Base-by-base conservation (phyloP, 2,113 vertebrate genomes). In the Phasianus colchicus region DNA sequence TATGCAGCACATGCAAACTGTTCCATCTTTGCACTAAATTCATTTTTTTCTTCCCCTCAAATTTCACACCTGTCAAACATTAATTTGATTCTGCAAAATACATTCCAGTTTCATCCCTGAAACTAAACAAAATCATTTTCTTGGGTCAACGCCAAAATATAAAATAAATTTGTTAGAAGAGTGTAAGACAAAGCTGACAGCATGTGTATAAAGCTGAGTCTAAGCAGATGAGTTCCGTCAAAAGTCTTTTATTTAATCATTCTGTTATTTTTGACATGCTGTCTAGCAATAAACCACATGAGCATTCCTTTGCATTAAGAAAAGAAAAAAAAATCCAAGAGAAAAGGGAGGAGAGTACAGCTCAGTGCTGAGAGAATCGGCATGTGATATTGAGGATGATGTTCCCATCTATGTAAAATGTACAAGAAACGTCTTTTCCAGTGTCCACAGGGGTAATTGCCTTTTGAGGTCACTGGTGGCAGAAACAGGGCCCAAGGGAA, bases 141-240 rank as follows among this genome's bases (percentile, higher is more conserved):
- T 88, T 90, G 83, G 83, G 77, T 34, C 63, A 90, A 57, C 36
- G 80, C 90, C 93, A 91, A 38, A 88, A 89, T 83, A 83, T 22
- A 69, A 61, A 86, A 92, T 6, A 93, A 78, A 74, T 77, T 57
- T 81, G 6, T 80, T 86, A 80, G 55, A 77, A 71, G 43, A 81
- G 69, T 52, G 7, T 24, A 91, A 86, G 91, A 75, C 69, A 90
- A 91, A 86, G 21, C 40, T 91, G 93, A 91, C 90, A 95, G 54
- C 4, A 3, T 84, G 67, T 94, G 47, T 84, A 82, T 82, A 73
- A 90, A 84, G 18, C 82, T 91, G 87, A 94, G 89, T 52, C 73
- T 95, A 86, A 95, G 85, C 94, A 97, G 95, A 96, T 78, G 88
- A 95, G 66, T 94, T 72, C 66, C 64, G 61, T 97, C 70, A 92